A percentile compares a stretch with the other conserved stretches of the same genome.
phyloP scores from a whole-genome alignment of 2,888 invertebrate species.

The Dendrolimus houi region DNA sequence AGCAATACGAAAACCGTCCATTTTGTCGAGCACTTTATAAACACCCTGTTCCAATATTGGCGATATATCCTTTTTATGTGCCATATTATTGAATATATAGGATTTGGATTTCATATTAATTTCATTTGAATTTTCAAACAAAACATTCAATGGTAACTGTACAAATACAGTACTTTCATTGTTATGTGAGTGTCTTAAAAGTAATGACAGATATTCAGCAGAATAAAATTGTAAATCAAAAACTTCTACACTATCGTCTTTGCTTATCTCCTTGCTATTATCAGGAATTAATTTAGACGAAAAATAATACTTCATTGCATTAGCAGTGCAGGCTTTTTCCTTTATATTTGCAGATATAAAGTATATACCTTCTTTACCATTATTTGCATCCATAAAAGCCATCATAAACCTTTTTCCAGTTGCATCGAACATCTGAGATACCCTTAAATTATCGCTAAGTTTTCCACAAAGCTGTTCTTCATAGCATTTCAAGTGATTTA shows the following conservation, averaged over 20 bases:
- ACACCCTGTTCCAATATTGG: constrained; percentile 67
- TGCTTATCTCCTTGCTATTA: constrained; percentile 22
- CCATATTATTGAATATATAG: constrained; percentile 57
- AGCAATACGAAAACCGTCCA: constrained; percentile 82
- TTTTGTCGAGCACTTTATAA: constrained; percentile 79
- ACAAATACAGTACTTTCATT: constrained; percentile 62
- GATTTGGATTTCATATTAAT: constrained; percentile 52
- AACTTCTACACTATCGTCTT: constrained; percentile 59
- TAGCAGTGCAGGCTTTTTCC: constrained; percentile 49
- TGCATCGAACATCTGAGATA: constrained; percentile 68
- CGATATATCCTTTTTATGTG: constrained; percentile 70
- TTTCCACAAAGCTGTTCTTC: constrained; percentile 36
- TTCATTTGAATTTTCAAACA: constrained; percentile 57
- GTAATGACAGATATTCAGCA: constrained; percentile 81
- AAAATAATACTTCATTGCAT: constrained; percentile 74
- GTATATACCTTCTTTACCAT: constrained; percentile 58
- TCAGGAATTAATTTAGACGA: constrained; percentile 55
- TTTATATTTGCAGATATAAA: constrained; percentile 68
- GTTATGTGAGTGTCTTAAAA: constrained; percentile 74
- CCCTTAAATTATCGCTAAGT: constrained; percentile 39
- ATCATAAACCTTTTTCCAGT: constrained; percentile 67
- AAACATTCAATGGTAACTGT: constrained; percentile 64
- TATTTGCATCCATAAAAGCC: constrained; percentile 57
- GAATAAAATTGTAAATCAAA: constrained; percentile 88
- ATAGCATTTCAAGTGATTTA: constrained; percentile 71